Evolutionary conservation across 1,140 invertebrate species (phyloP).

Genomic region (Papilio polytes): DNA sequence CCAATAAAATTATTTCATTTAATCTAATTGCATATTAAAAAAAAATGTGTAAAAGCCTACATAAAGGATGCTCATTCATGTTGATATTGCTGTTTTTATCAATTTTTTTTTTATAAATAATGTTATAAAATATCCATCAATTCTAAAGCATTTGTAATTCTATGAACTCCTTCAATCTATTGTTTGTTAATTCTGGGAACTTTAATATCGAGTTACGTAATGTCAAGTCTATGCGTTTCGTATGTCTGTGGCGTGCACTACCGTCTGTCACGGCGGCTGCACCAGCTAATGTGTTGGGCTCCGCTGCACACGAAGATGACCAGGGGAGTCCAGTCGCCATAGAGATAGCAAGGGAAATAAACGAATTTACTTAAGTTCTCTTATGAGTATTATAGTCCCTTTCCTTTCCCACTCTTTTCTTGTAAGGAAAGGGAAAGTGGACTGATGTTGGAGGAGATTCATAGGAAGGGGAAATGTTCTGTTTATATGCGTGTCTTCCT

Average conservation of each 20-base stretch:
- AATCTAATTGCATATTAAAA: background rate
- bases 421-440: too few relatives aligned
- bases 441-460: too few relatives aligned
- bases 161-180: background rate
- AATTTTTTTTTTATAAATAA: too few relatives aligned
- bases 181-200: background rate
- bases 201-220: background rate
- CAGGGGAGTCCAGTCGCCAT: conserved; percentile 39
- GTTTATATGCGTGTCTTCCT: too few relatives aligned
- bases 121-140: background rate
- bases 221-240: background rate
- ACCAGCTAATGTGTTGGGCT: conserved; percentile 59
- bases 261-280: conserved; percentile 69
- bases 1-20: background rate
- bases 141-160: background rate
- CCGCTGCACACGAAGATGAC: conserved; percentile 52
- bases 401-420: too few relatives aligned
- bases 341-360: conserved; percentile 6
- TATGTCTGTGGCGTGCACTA: conserved; percentile 60
- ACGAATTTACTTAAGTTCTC: conserved; percentile 33
- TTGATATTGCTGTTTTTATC: too few relatives aligned
- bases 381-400: background rate
- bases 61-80: background rate
- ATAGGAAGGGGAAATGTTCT: too few relatives aligned
- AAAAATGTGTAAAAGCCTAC: background rate